Evolutionary conservation across 2,888 invertebrate species (phyloP).

Genomic region (Galerucella pusilla): DNA sequence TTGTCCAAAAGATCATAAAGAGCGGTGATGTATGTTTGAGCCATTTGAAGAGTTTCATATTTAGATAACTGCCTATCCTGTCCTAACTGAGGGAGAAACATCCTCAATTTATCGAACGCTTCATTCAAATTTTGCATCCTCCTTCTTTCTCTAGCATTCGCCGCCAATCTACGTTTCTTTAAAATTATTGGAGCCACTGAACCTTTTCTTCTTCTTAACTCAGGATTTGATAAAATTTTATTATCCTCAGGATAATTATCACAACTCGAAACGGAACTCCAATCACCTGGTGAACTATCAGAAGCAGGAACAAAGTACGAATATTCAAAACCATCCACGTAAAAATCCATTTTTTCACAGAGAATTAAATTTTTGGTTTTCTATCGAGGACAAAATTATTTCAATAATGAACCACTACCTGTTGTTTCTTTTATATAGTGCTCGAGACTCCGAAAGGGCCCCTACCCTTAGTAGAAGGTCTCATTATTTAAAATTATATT

Average conservation of each 20-base stretch:
- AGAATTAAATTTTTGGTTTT: slow-evolving; percentile 5
- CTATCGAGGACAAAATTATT: slow-evolving; percentile 40
- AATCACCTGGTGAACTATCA: slow-evolving; percentile 43
- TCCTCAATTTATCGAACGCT: slow-evolving; percentile 90
- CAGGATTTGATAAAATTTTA: slow-evolving; percentile 53
- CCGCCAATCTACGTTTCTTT: slow-evolving; percentile 86
- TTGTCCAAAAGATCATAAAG: slow-evolving; percentile 80
- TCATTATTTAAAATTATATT: slow-evolving; percentile 34
- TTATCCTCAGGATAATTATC: slow-evolving; percentile 57
- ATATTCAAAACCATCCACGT: slow-evolving; percentile 56
- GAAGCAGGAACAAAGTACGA: slow-evolving; percentile 57
- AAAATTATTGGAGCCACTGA: slow-evolving; percentile 82
- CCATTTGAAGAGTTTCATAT: slow-evolving; percentile 97
- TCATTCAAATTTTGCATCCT: slow-evolving; percentile 95
- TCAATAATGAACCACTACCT: slow-evolving; percentile 52
- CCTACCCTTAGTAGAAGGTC: slow-evolving; percentile 43
- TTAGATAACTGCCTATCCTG: slow-evolving; percentile 94
- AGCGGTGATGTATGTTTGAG: slow-evolving; percentile 93
- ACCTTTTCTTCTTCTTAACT: slow-evolving; percentile 51
- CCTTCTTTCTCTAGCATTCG: slow-evolving; percentile 91
- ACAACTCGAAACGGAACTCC: slow-evolving; percentile 56
- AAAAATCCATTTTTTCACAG: slow-evolving; percentile 46
- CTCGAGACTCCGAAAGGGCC: slow-evolving; percentile 36
- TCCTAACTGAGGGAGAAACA: slow-evolving; percentile 91
- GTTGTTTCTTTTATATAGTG: slow-evolving; percentile 53